A percentile compares a stretch with the other conserved stretches of the same genome.
These are phyloP conservation scores for Pocillopora damicornis DNA, from an alignment of 64 coral and sea anemone species.

Conservation along the genomic window DNA sequence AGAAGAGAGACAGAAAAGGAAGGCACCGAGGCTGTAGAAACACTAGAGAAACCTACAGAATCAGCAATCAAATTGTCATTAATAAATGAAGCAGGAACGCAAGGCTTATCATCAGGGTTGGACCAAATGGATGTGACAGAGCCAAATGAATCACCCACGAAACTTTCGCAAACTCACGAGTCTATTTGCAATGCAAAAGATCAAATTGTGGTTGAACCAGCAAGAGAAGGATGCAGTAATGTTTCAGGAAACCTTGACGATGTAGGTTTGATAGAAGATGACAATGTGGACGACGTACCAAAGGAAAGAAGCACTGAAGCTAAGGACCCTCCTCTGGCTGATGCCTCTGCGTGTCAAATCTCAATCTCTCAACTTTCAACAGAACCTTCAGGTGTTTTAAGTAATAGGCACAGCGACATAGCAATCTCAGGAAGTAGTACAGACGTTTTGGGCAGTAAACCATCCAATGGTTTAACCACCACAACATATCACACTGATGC, in stretches of 20 bases:
- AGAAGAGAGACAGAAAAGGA: not conserved
- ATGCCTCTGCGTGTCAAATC: not conserved
- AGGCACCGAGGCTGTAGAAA: not conserved
- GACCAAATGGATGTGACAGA: not conserved
- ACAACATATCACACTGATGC: constrained; percentile 4
- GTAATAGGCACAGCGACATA: too few relatives aligned
- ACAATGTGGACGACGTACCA: not conserved
- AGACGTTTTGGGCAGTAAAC: not conserved
- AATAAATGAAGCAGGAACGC: not conserved
- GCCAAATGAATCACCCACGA: not conserved
- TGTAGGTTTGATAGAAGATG: not conserved
- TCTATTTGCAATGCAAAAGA: not conserved
- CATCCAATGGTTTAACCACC: too few relatives aligned
- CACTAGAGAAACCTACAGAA: too few relatives aligned
- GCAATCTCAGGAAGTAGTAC: too few relatives aligned
- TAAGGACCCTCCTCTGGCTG: not conserved
- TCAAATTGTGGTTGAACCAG: not conserved
- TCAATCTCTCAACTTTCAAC: not conserved
- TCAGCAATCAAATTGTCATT: too few relatives aligned
- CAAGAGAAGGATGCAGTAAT: not conserved
- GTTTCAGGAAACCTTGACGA: not conserved
- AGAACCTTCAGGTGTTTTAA: not conserved
- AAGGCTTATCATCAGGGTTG: not conserved
- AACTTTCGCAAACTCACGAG: not conserved
- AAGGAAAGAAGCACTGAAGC: not conserved